These are phyloP conservation scores for Pimpla rufipes DNA, from an alignment of 2,888 invertebrate species.

Conservation along the genomic window DNA sequence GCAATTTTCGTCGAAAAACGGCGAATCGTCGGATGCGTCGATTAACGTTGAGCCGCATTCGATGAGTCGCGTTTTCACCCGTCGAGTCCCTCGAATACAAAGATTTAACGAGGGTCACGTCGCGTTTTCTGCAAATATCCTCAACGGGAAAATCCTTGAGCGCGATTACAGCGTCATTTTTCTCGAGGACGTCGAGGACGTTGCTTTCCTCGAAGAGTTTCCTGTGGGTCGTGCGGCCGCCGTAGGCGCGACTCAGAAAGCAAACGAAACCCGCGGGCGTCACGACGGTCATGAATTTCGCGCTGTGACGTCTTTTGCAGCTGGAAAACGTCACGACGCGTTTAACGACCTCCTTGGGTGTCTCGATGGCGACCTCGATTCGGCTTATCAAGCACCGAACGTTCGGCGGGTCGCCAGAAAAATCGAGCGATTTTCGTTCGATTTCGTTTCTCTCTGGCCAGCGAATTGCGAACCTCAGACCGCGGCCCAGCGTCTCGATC, in stretches of 20 bases:
- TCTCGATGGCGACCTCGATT: conserved; percentile 19
- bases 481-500: conserved; percentile 14
- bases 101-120: conserved; percentile 63
- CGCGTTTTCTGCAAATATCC: conserved; percentile 65
- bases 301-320: conserved; percentile 64
- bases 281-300: conserved; percentile 73
- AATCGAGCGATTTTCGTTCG: neutral
- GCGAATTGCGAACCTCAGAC: conserved; percentile 24
- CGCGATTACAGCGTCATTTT: conserved; percentile 70
- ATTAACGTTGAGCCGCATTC: conserved; percentile 38
- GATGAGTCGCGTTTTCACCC: conserved; percentile 15
- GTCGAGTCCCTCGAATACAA: conserved; percentile 59
- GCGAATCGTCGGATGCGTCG: conserved; percentile 28
- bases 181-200: conserved; percentile 30
- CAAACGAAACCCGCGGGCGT: conserved; percentile 70
- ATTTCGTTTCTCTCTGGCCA: conserved; percentile 4
- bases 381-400: conserved; percentile 38
- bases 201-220: conserved; percentile 65
- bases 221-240: conserved; percentile 71
- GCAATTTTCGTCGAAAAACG: conserved; percentile 44
- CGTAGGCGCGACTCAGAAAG: conserved; percentile 70
- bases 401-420: neutral
- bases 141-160: conserved; percentile 76
- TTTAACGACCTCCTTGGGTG: neutral
- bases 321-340: conserved; percentile 43